These are phyloP conservation scores for Germaria angustata DNA, from an alignment of 2,888 invertebrate species.

Conservation along the genomic window DNA sequence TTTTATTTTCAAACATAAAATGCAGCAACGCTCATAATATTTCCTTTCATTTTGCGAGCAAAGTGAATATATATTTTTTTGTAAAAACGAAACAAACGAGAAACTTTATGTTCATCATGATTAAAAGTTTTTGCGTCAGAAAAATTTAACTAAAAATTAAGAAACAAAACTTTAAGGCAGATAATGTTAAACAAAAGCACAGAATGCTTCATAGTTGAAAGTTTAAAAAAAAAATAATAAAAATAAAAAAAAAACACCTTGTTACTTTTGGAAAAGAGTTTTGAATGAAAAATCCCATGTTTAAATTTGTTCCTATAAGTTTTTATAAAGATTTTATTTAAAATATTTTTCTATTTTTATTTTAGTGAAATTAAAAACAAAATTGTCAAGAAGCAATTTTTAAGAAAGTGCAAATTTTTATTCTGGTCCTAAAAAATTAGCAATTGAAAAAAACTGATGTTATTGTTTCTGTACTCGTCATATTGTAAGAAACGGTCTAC, in stretches of 20 bases:
- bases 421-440: too few relatives aligned
- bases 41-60: slow-evolving; percentile 2
- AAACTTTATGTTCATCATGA: slow-evolving; percentile 51
- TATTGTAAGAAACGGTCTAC: too few relatives aligned
- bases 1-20: slow-evolving; percentile 46
- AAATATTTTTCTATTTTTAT: too few relatives aligned
- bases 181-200: slow-evolving; percentile 8
- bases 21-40: slow-evolving; percentile 35
- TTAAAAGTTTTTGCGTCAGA: slow-evolving; percentile 47
- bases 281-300: too few relatives aligned
- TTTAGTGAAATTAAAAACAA: too few relatives aligned
- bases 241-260: not conserved
- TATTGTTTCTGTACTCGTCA: too few relatives aligned
- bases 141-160: slow-evolving; percentile 18
- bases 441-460: too few relatives aligned
- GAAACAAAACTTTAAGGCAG: not conserved
- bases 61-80: slow-evolving; percentile 8
- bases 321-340: too few relatives aligned
- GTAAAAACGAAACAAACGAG: slow-evolving; percentile 12
- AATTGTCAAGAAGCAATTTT: too few relatives aligned
- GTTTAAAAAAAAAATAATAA: not conserved
- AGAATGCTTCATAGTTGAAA: slow-evolving; percentile 3
- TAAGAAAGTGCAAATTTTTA: too few relatives aligned
- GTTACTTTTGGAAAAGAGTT: too few relatives aligned
- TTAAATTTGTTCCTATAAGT: too few relatives aligned